Percentiles rank a stretch among this genome's conserved stretches.
phyloP scores from a whole-genome alignment of 2,888 invertebrate species.

The Plebejus argus region DNA sequence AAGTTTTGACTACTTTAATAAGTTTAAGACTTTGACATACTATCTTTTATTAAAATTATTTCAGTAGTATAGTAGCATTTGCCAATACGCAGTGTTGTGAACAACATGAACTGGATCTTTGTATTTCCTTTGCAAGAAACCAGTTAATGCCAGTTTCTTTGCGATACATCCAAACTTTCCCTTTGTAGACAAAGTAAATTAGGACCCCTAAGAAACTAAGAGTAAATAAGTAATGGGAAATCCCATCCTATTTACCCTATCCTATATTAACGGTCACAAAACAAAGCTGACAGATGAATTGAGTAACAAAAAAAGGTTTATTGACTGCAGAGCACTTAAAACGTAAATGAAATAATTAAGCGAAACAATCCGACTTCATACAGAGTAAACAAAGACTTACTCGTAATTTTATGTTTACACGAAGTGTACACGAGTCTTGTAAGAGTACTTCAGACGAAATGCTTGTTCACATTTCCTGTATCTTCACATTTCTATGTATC shows the following conservation, averaged over 20 bases:
- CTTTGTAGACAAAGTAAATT: too few species aligned
- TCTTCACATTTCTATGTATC: not conserved
- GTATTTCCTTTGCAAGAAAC: too few species aligned
- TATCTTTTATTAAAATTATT: too few species aligned
- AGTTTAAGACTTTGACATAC: too few species aligned
- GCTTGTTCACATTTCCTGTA: not conserved
- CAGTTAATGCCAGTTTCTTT: too few species aligned
- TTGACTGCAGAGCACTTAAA: not conserved
- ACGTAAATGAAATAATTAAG: slow-evolving; percentile 15
- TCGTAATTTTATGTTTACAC: not conserved
- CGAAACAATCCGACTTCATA: not conserved
- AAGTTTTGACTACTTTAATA: too few species aligned
- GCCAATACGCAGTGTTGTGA: too few species aligned
- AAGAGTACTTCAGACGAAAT: not conserved
- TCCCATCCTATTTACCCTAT: not conserved
- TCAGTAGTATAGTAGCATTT: too few species aligned
- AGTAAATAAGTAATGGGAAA: slow-evolving; percentile 35
- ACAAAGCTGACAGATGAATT: slow-evolving; percentile 7
- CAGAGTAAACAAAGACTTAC: not conserved
- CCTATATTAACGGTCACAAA: not conserved
- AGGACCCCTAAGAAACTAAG: slow-evolving; percentile 21
- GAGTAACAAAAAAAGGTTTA: not conserved
- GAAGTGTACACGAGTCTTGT: not conserved
- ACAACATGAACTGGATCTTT: too few species aligned
- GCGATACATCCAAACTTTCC: too few species aligned